Percentiles rank a stretch among this genome's conserved stretches.
These are phyloP conservation scores for Limenitis camilla DNA, from an alignment of 2,888 invertebrate genomes.

Conservation along the genomic window DNA sequence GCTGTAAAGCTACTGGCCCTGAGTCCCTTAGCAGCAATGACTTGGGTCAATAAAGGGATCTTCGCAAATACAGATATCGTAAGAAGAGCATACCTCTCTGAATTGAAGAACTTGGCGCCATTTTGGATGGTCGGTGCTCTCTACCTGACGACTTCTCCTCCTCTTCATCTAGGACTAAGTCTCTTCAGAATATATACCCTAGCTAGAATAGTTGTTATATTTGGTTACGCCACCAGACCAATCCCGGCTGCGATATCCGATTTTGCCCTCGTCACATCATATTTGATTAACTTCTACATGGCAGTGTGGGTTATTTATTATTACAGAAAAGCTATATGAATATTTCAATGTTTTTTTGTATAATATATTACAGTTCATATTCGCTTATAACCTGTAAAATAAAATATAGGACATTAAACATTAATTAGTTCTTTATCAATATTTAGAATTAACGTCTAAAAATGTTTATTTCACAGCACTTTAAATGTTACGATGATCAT, in stretches of 20 bases:
- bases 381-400: no score
- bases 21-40: constrained; percentile 42
- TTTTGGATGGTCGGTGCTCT: constrained; percentile 48
- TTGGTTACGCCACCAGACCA: constrained; percentile 39
- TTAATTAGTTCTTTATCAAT: no score
- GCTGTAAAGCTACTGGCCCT: constrained; percentile 41
- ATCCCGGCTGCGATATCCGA: constrained; percentile 36
- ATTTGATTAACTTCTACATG: constrained; percentile 47
- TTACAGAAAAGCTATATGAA: constrained; percentile 33
- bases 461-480: no score
- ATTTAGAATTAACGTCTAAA: no score
- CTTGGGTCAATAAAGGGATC: constrained; percentile 31
- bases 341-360: not conserved
- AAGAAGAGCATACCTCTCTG: constrained; percentile 44
- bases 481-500: no score
- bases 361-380: not conserved
- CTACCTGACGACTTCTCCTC: constrained; percentile 40
- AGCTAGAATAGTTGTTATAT: constrained; percentile 33
- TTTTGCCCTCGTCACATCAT: constrained; percentile 40
- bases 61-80: constrained; percentile 37
- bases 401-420: no score
- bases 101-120: constrained; percentile 46
- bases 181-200: constrained; percentile 38
- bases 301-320: constrained; percentile 35
- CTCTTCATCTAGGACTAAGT: constrained; percentile 27